Conservation (phyloP, 2,888 invertebrate species). For the Perdita meconis region DNA sequence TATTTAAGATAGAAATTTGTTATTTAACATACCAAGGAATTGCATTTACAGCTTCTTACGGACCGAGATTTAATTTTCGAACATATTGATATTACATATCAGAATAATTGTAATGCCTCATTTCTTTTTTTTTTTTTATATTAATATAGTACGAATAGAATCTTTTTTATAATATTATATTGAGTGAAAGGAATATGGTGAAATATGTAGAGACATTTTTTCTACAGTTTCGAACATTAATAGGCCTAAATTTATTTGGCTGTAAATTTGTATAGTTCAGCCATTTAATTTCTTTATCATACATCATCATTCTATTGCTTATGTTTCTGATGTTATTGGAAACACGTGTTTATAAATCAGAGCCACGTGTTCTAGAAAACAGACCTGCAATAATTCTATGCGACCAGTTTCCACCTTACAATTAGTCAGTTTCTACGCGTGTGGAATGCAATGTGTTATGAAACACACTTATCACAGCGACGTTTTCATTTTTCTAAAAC, state of each 20-base stretch:
- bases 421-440: too few species aligned
- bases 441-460: too few species aligned
- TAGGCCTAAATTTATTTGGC: not conserved
- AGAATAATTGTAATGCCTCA: constrained; percentile 43
- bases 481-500: too few species aligned
- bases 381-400: too few species aligned
- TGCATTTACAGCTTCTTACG: constrained; percentile 22
- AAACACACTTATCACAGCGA: too few species aligned
- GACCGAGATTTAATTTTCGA: constrained; percentile 19
- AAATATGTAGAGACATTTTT: not conserved
- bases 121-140: constrained; percentile 34
- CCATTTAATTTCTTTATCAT: not conserved
- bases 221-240: not conserved
- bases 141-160: constrained; percentile 41
- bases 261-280: too few species aligned
- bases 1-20: constrained; percentile 8
- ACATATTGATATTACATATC: constrained; percentile 52
- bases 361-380: too few species aligned
- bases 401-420: too few species aligned
- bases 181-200: not conserved
- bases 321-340: too few species aligned
- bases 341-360: too few species aligned
- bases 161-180: constrained; percentile 43
- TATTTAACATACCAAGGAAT: constrained; percentile 3
- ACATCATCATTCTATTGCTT: too few species aligned